Percentiles rank a stretch among this genome's conserved stretches.
phyloP scores from a whole-genome alignment of 2,888 invertebrate genomes.

The Hyposoter didymator region DNA sequence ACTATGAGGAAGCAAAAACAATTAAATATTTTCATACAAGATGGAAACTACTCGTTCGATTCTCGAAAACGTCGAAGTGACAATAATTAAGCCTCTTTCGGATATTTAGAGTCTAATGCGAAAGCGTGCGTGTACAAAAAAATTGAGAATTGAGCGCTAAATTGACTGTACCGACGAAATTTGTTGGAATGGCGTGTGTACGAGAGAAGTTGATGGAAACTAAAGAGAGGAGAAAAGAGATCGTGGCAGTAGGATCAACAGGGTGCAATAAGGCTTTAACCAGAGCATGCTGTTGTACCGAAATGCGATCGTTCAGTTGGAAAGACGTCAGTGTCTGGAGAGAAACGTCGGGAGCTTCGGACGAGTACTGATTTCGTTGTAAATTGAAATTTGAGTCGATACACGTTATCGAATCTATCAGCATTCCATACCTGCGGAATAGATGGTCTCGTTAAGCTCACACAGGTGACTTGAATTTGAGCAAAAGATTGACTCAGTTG shows the following conservation, averaged over 20 bases:
- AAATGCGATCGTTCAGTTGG: conserved; percentile 21
- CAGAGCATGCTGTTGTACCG: background rate
- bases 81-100: background rate
- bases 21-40: background rate
- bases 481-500: conserved; percentile 45
- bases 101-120: background rate
- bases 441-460: conserved; percentile 10
- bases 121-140: background rate
- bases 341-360: background rate
- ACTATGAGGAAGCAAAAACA: background rate
- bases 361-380: background rate
- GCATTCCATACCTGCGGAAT: background rate
- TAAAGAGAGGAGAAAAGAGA: conserved; percentile 4
- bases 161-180: background rate
- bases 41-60: background rate
- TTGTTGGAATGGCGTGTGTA: background rate
- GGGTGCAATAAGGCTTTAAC: background rate
- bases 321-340: background rate
- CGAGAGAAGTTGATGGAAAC: background rate
- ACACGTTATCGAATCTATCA: conserved; percentile 16
- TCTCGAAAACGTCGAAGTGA: background rate
- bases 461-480: conserved; percentile 37
- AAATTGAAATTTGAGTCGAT: background rate
- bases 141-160: background rate
- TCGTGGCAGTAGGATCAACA: background rate